Evolutionary conservation across 2,797 vertebrate species (phyloP).

Genomic region (Crocodylus rhombifer): DNA sequence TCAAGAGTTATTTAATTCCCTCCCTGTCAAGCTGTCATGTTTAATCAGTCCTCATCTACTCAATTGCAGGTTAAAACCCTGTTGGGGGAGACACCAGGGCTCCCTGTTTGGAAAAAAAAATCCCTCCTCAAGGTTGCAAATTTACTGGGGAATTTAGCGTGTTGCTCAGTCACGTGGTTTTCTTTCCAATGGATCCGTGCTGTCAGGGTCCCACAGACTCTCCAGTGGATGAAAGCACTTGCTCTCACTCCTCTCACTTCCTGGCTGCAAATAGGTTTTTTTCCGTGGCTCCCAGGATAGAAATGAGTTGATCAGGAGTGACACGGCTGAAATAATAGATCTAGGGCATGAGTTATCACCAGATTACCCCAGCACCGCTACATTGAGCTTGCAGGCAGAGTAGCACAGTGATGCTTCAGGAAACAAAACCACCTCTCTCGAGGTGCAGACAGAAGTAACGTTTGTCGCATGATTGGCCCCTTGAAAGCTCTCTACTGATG

Average conservation of each 20-base stretch:
- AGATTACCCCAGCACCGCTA: not conserved
- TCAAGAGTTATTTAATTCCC: not conserved
- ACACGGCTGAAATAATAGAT: not conserved
- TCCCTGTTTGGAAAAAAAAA: not conserved
- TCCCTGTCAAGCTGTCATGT: slow-evolving; percentile 21
- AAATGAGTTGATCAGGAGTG: not conserved
- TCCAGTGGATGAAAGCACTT: not conserved
- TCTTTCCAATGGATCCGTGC: fast-evolving
- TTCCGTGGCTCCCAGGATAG: not conserved
- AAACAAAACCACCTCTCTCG: not conserved
- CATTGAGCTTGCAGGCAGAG: not conserved
- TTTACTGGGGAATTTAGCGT: fast-evolving
- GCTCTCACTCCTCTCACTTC: not conserved
- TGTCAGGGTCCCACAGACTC: not conserved
- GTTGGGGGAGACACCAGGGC: not conserved
- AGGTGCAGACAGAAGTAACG: too few relatives aligned
- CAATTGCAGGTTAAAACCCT: not conserved
- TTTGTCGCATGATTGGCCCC: too few relatives aligned
- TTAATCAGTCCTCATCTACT: slow-evolving; percentile 7
- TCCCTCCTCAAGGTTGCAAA: not conserved
- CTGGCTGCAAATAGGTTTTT: not conserved
- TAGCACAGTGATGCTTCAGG: not conserved
- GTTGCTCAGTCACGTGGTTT: fast-evolving
- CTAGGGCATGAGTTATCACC: not conserved
- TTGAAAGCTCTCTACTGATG: too few relatives aligned